phyloP scores from a whole-genome alignment of 1,140 invertebrate species.

The Diorhabda sublineata region DNA sequence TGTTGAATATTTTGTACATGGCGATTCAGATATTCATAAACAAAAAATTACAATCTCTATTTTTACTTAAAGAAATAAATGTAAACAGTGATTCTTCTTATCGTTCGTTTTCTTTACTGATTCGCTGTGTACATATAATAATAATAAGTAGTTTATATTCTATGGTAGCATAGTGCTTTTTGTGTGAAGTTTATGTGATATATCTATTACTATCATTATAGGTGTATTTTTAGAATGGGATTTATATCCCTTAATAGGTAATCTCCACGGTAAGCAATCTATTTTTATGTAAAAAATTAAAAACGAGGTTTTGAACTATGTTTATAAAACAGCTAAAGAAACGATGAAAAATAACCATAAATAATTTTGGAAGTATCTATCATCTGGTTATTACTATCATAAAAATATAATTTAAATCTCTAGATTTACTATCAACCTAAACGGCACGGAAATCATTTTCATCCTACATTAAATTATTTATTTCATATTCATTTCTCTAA shows the following conservation, averaged over 20 bases:
- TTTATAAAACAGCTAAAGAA: too few species aligned
- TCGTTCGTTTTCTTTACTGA: not conserved
- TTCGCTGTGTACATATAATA: not conserved
- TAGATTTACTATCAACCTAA: too few species aligned
- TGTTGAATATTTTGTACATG: constrained; percentile 15
- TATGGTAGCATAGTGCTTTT: constrained; percentile 48
- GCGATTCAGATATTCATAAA: not conserved
- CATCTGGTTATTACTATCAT: too few species aligned
- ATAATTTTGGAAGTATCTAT: too few species aligned
- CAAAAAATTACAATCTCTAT: not conserved
- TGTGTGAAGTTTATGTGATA: constrained; percentile 51
- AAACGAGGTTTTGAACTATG: too few species aligned
- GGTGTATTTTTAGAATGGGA: constrained; percentile 28
- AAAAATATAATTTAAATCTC: too few species aligned
- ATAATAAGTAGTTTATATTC: constrained; percentile 38
- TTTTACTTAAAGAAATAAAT: not conserved
- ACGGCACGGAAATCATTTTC: too few species aligned
- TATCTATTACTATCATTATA: constrained; percentile 44
- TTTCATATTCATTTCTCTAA: too few species aligned
- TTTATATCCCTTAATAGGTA: constrained; percentile 15
- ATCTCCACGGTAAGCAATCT: constrained; percentile 13
- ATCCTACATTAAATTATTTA: too few species aligned
- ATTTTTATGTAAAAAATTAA: not conserved
- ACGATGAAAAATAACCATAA: too few species aligned
- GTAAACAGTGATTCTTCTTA: not conserved